Percentiles rank a stretch among this genome's conserved stretches.
phyloP scores from a whole-genome alignment of 2,113 vertebrate genomes.

The Vimba vimba region DNA sequence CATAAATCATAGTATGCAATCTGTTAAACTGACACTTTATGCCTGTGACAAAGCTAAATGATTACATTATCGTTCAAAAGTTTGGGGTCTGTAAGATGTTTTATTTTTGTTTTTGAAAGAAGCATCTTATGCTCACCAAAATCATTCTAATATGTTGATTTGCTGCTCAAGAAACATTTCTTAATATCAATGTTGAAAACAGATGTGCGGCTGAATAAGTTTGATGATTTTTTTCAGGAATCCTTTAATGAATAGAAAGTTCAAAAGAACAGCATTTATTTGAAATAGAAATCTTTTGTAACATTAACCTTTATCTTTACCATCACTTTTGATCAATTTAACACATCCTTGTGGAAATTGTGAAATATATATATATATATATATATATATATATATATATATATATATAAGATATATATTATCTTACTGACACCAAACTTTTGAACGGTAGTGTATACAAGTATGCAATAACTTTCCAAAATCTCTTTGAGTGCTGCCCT shows the following conservation, averaged over 20 bases:
- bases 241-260: not conserved
- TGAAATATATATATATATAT: too few species aligned
- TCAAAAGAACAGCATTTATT: not conserved
- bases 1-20: not conserved
- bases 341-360: not conserved
- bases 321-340: not conserved
- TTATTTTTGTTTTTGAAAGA: not conserved
- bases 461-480: constrained; percentile 2
- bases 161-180: too few species aligned
- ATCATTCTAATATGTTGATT: too few species aligned
- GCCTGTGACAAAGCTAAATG: not conserved
- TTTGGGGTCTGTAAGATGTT: too few species aligned
- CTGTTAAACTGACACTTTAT: not conserved
- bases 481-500: not conserved
- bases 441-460: not conserved
- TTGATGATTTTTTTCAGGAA: not conserved
- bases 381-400: too few species aligned
- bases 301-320: not conserved
- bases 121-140: too few species aligned
- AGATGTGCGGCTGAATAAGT: not conserved
- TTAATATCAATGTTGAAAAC: not conserved
- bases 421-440: not conserved
- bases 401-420: too few species aligned
- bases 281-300: not conserved
- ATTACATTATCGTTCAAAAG: not conserved